Base-by-base conservation (phyloP, 1,140 invertebrate genomes). In the Muscidifurax raptorellus region DNA sequence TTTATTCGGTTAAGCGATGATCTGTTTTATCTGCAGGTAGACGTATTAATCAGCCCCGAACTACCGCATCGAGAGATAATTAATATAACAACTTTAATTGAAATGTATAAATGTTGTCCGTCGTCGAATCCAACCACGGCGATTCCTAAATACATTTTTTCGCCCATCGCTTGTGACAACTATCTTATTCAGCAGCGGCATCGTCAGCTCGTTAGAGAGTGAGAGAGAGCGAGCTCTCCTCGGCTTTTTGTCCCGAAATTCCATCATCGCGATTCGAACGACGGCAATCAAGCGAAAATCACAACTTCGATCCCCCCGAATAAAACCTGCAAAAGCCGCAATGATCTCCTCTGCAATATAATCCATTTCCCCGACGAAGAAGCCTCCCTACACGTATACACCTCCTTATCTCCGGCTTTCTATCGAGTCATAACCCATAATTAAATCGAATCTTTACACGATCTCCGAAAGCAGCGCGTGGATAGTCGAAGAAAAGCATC, bases 381-480 rank as follows among this genome's bases (percentile, higher is more conserved):
- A 74, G 9, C 52, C 15, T 3, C 13, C 6, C 0, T 3, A 22
- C 52, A 22, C 6, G 15, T 47, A 30, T n/a, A 40, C 71, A 40
- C 25, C 28, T 25, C 22, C 52, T 47, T 80, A 80, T 84, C 69
- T 80, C 5, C 52, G 52, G 77, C 78, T 80, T 80, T 84, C 77
- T 80, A 84, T 84, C 83, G 52, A 75, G 76, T 79, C 82, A 79
- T 79, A 79, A 83, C 66, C 75, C 74, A 71, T 78, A 71, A 83
- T 78, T 78, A 78, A 78, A 47, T 78, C 44, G 64, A 77, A 83
- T 83, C 82, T 78, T 78, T 32, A 47, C 82, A 78, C 82, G 64
- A 83, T 83, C 82, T 78, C 32, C 27, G 85, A 80, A 86, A 86
- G 80, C 77, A 84, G 85, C 82, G 80, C 83, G 83, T 82, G 84